Conservation (phyloP, 64 coral and sea anemone species). For the Stichodactyla mertensii region DNA sequence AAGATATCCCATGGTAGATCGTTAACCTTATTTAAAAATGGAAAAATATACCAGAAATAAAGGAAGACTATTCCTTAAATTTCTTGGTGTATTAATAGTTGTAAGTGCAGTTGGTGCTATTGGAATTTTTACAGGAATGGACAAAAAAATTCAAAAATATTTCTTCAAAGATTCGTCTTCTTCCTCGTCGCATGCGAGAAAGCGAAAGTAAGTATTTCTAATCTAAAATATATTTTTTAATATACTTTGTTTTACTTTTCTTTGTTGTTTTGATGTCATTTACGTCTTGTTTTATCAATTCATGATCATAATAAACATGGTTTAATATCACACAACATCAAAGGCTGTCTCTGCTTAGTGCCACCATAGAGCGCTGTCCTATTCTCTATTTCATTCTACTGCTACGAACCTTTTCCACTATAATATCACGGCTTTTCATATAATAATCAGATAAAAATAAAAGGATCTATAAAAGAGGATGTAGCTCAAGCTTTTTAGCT, state of each 20-base stretch:
- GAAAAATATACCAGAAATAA: not conserved
- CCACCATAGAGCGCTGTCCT: too few relatives aligned
- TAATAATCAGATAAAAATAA: too few relatives aligned
- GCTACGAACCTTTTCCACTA: too few relatives aligned
- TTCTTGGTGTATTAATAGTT: not conserved
- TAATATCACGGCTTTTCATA: too few relatives aligned
- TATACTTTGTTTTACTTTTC: not conserved
- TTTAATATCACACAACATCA: not conserved
- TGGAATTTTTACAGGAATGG: not conserved
- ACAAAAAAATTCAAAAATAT: constrained; percentile 3
- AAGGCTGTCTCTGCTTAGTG: too few relatives aligned
- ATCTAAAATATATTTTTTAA: not conserved
- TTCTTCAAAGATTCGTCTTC: not conserved
- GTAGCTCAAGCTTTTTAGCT: too few relatives aligned
- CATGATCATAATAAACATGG: not conserved
- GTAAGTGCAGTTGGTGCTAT: not conserved
- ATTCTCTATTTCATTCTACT: too few relatives aligned
- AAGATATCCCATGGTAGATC: not conserved
- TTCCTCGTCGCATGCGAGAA: not conserved
- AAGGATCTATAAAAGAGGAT: too few relatives aligned
- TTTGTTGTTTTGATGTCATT: not conserved
- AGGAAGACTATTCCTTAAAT: not conserved
- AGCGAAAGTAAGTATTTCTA: constrained; percentile 6
- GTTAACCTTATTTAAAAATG: not conserved
- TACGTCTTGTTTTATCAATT: not conserved